A percentile compares a stretch with the other conserved stretches of the same genome.
These are phyloP conservation scores for Synodontis membranacea DNA, from an alignment of 2,113 vertebrate genomes.

Conservation along the genomic window DNA sequence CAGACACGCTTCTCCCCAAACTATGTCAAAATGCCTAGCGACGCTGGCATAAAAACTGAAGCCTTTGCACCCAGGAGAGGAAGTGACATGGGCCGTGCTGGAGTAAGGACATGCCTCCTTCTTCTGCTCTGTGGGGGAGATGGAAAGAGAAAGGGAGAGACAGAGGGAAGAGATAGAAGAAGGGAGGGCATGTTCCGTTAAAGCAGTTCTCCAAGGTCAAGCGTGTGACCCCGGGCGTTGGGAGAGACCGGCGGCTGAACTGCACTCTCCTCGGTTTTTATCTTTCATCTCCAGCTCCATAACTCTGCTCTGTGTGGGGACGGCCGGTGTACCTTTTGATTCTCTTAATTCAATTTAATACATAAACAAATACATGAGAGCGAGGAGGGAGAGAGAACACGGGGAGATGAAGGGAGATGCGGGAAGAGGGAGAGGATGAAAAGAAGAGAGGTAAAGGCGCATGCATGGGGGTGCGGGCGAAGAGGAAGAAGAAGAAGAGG, in stretches of 20 bases:
- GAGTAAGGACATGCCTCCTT: constrained; percentile 44
- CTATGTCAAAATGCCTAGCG: background rate
- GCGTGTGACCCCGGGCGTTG: constrained; percentile 51
- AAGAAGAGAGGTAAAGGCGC: constrained; percentile 43
- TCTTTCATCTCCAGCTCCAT: constrained; percentile 73
- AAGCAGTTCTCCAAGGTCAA: constrained; percentile 55
- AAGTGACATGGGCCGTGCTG: constrained; percentile 15
- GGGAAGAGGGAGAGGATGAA: constrained; percentile 36
- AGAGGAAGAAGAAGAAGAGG: constrained; percentile 39
- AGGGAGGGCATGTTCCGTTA: constrained; percentile 51
- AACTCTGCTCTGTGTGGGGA: constrained; percentile 73
- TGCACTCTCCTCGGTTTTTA: constrained; percentile 70
- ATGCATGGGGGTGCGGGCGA: constrained; percentile 54
- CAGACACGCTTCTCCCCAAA: background rate
- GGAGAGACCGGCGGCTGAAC: constrained; percentile 76
- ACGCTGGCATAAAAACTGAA: background rate
- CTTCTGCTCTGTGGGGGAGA: constrained; percentile 48
- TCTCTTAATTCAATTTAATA: constrained; percentile 79
- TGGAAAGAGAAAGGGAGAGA: constrained; percentile 24
- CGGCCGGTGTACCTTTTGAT: constrained; percentile 75
- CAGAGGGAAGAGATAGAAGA: constrained; percentile 34
- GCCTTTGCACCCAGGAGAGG: constrained; percentile 23
- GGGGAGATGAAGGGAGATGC: constrained; percentile 59
- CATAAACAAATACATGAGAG: constrained; percentile 76
- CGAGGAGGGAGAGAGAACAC: constrained; percentile 61